These are phyloP conservation scores for Trissolcus brochymenae DNA, from an alignment of 2,888 invertebrate species.

Conservation along the genomic window DNA sequence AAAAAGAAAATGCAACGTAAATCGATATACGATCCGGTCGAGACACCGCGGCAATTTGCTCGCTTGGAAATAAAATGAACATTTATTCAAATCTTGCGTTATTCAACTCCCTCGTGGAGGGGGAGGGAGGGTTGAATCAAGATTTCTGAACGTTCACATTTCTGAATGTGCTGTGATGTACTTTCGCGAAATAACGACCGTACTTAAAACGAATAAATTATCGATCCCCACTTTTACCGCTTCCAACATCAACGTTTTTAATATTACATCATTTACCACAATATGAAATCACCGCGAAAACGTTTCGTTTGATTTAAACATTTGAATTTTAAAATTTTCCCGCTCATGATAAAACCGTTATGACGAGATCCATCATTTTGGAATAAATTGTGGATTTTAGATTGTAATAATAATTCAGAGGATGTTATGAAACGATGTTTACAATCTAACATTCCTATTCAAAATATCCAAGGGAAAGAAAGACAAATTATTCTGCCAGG, in stretches of 20 bases:
- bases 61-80: conserved; percentile 13
- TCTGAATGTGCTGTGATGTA: background rate
- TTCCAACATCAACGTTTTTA: background rate
- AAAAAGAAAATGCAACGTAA: conserved; percentile 18
- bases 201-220: conserved; percentile 11
- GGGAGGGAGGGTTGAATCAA: no score
- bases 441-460: no score
- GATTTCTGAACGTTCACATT: no score
- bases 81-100: conserved; percentile 18
- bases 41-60: conserved; percentile 11
- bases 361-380: no score
- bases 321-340: no score
- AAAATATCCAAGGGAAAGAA: background rate
- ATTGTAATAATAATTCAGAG: no score
- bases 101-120: conserved; percentile 3
- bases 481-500: background rate
- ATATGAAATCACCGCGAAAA: no score
- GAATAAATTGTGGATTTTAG: no score
- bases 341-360: no score
- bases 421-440: no score
- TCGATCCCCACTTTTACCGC: conserved; percentile 9
- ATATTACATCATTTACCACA: no score
- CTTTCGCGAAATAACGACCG: conserved; percentile 11
- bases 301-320: no score
- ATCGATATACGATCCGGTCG: conserved; percentile 23